Percentiles rank a stretch among this genome's conserved stretches.
Evolutionary conservation across 2,797 vertebrate species (phyloP).

Genomic region (Prionace glauca): DNA sequence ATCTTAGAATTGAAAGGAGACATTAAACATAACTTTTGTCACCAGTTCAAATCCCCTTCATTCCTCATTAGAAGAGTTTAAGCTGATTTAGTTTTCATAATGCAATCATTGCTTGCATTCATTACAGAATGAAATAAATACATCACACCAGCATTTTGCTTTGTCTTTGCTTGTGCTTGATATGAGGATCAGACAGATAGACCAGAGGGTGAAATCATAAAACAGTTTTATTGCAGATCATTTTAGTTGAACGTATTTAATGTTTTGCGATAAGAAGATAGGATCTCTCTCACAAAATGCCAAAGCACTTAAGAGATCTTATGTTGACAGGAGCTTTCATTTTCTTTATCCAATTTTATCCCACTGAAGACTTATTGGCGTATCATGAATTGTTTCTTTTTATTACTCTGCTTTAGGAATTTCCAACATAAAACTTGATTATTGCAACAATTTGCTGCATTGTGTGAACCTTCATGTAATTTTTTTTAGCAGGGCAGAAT

Average conservation of each 20-base stretch:
- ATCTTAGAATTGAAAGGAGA: not conserved
- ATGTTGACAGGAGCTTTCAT: not conserved
- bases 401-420: not conserved
- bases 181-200: not conserved
- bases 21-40: not conserved
- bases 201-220: not conserved
- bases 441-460: not conserved
- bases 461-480: not conserved
- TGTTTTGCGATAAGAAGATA: not conserved
- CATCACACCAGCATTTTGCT: not conserved
- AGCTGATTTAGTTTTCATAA: not conserved
- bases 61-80: not conserved
- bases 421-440: not conserved
- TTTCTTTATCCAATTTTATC: not conserved
- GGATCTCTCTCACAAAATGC: not conserved
- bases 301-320: not conserved
- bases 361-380: not conserved
- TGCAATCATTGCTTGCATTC: not conserved
- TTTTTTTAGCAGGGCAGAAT: not conserved
- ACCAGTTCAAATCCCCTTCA: conserved; percentile 6
- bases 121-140: not conserved
- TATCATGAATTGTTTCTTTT: not conserved
- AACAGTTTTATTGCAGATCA: not conserved
- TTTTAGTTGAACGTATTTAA: not conserved
- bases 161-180: not conserved